These are phyloP conservation scores for Drosophila lacteicornis DNA, from an alignment of 1,140 invertebrate species.

Conservation along the genomic window DNA sequence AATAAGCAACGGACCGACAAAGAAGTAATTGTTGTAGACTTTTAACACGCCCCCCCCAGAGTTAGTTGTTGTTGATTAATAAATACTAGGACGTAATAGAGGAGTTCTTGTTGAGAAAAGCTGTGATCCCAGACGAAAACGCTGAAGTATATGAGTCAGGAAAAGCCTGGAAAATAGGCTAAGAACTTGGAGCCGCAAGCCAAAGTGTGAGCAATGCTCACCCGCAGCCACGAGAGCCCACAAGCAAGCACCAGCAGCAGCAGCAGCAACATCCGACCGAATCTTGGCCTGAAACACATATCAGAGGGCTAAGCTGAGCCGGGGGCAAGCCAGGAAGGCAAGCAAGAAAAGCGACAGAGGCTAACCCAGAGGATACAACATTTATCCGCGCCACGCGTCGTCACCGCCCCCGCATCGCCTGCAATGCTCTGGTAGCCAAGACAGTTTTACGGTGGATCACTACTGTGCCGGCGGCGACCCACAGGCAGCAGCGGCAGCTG, in stretches of 20 bases:
- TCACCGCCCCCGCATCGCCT: constrained; percentile 84
- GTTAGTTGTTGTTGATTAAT: constrained; percentile 54
- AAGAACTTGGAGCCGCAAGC: neutral
- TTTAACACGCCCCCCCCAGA: constrained; percentile 24
- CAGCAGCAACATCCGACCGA: constrained; percentile 1
- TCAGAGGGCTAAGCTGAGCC: constrained; percentile 49
- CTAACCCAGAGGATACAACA: constrained; percentile 64
- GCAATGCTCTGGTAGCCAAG: constrained; percentile 85
- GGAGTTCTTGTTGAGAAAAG: constrained; percentile 38
- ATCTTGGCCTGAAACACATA: constrained; percentile 44
- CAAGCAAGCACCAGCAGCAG: neutral
- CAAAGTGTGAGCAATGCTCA: constrained; percentile 28
- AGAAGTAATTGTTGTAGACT: constrained; percentile 50
- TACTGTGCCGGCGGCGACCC: constrained; percentile 83
- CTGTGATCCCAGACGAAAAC: constrained; percentile 44
- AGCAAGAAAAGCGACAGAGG: constrained; percentile 1
- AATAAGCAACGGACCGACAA: constrained; percentile 23
- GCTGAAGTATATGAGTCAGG: constrained; percentile 6
- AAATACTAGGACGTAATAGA: constrained; percentile 21
- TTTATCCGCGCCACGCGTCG: constrained; percentile 85
- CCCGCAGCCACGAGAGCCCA: constrained; percentile 12
- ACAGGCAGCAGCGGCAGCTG: constrained; percentile 64
- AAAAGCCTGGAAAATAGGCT: neutral
- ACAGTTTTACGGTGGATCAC: constrained; percentile 85
- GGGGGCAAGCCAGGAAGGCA: neutral